A percentile compares a stretch with the other conserved stretches of the same genome.
Conservation (phyloP, 2,888 invertebrate species). For the Chalcosyrphus nemorum region DNA sequence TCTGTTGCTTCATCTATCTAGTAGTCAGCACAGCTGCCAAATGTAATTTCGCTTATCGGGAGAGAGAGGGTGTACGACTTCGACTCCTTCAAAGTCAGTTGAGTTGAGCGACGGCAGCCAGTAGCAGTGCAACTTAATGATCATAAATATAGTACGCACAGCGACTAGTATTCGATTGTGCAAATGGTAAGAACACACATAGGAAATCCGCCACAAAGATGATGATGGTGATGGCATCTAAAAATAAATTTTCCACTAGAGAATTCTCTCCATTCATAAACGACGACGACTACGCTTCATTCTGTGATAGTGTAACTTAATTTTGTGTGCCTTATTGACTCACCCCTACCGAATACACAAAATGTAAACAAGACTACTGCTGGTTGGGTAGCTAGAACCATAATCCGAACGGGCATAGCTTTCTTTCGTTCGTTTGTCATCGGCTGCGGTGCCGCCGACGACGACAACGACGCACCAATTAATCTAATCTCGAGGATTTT, state of each 20-base stretch:
- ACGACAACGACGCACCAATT: conserved; percentile 63
- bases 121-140: conserved; percentile 32
- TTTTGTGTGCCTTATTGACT: conserved; percentile 19
- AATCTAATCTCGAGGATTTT: conserved; percentile 66
- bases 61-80: conserved; percentile 4
- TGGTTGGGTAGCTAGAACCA: conserved; percentile 58
- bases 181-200: conserved; percentile 50
- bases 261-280: conserved; percentile 69
- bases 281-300: conserved; percentile 22
- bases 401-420: conserved; percentile 26
- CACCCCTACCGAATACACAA: conserved; percentile 3
- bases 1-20: conserved; percentile 28
- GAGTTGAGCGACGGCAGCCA: conserved; percentile 18
- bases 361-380: conserved; percentile 72
- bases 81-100: conserved; percentile 34
- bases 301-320: conserved; percentile 53
- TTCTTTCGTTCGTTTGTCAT: conserved; percentile 63
- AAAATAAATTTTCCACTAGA: conserved; percentile 54
- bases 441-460: conserved; percentile 33
- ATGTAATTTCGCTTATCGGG: conserved; percentile 56
- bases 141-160: conserved; percentile 53
- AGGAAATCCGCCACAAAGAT: conserved; percentile 64
- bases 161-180: conserved; percentile 56
- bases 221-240: conserved; percentile 61
- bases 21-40: conserved; percentile 61